A percentile compares a stretch with the other conserved stretches of the same genome.
Evolutionary conservation across 2,888 invertebrate species (phyloP).

Genomic region (Epirrita christyi): DNA sequence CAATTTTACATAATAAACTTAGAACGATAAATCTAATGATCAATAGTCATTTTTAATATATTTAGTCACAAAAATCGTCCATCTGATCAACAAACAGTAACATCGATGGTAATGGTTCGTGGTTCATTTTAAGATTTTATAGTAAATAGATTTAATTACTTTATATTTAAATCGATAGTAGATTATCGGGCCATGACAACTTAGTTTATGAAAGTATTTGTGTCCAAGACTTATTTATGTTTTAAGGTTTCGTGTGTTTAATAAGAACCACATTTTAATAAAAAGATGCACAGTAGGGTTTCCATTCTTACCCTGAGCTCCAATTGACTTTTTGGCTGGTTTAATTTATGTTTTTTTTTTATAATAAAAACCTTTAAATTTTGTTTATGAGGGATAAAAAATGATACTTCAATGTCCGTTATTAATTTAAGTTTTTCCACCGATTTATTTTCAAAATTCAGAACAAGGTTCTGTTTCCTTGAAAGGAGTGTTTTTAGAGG

Average conservation of each 20-base stretch:
- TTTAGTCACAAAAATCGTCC: constrained; percentile 72
- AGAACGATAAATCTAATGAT: constrained; percentile 51
- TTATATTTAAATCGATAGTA: constrained; percentile 66
- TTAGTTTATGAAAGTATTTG: constrained; percentile 71
- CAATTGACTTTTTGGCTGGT: constrained; percentile 17
- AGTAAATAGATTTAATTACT: constrained; percentile 69
- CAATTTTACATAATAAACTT: constrained; percentile 60
- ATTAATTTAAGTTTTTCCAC: constrained; percentile 65
- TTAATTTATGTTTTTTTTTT: constrained; percentile 4
- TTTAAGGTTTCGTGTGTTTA: constrained; percentile 56
- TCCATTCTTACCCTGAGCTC: constrained; percentile 11
- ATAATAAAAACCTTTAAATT: constrained; percentile 5
- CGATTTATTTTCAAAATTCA: constrained; percentile 75
- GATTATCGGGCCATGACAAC: constrained; percentile 82
- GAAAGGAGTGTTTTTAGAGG: constrained; percentile 59
- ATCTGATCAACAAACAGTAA: constrained; percentile 71
- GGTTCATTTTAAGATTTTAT: constrained; percentile 72
- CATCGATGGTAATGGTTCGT: constrained; percentile 78
- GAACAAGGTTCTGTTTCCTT: constrained; percentile 71
- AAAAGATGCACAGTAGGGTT: constrained; percentile 5
- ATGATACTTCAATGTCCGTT: constrained; percentile 32
- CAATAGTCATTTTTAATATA: constrained; percentile 68
- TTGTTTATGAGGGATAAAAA: constrained; percentile 16
- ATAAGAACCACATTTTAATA: constrained; percentile 25
- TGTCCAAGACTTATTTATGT: constrained; percentile 76